Evolutionary conservation across 2,888 invertebrate genomes (phyloP).

Genomic region (Nomada ferruginata): DNA sequence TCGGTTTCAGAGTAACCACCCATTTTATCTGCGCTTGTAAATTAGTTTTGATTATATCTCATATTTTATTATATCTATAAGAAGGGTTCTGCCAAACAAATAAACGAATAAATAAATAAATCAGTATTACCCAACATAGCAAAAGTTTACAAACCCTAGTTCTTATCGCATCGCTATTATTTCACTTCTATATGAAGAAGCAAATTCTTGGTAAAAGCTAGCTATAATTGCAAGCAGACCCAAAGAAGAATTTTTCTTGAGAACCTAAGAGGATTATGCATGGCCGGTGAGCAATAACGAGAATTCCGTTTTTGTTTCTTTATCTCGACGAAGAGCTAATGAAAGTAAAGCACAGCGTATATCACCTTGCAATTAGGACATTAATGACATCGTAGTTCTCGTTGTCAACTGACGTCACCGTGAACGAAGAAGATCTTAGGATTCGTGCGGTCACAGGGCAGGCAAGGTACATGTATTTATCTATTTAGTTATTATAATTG

Average conservation of each 20-base stretch:
- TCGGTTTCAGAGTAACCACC: too few species aligned
- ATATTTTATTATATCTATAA: too few species aligned
- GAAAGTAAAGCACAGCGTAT: conserved; percentile 2
- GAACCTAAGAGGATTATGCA: neutral
- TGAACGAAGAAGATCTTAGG: neutral
- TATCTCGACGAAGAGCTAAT: neutral
- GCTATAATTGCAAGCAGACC: too few species aligned
- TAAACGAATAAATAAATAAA: too few species aligned
- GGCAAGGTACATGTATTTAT: conserved; percentile 8
- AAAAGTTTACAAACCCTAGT: too few species aligned
- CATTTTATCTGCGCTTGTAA: too few species aligned
- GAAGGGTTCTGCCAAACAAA: too few species aligned
- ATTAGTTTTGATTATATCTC: too few species aligned
- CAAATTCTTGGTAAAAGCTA: too few species aligned
- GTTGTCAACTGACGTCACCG: conserved; percentile 4
- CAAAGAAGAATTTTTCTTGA: too few species aligned
- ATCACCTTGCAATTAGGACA: conserved; percentile 1
- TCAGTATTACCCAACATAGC: too few species aligned
- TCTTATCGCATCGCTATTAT: too few species aligned
- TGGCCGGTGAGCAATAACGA: neutral
- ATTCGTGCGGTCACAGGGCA: neutral
- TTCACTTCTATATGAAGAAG: neutral
- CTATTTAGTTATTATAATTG: conserved; percentile 20
- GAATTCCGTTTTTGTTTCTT: conserved; percentile 10
- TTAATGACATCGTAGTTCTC: conserved; percentile 18